Evolutionary conservation across 2,888 invertebrate genomes (phyloP), one percentile per base, ranked within the genome.

Genomic region (Crematogaster levior): DNA sequence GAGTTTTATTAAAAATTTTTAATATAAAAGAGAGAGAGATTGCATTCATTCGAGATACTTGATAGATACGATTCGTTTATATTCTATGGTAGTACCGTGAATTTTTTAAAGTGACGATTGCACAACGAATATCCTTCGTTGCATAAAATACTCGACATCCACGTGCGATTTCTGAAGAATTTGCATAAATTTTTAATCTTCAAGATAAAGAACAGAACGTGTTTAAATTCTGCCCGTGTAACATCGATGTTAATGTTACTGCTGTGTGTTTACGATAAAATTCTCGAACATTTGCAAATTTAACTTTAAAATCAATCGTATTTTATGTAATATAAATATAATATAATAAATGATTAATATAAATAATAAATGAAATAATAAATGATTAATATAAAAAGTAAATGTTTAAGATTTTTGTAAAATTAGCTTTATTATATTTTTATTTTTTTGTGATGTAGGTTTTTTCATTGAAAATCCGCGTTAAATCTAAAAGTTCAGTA

Each of bases 171-270:
- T n/a, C 5, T 37, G 4, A 56, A 24, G 48, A 81, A 80, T 65
- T 65, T 58, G 48, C 18, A 27, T 53, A 10, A 34, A 43, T 48
- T 40, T 48, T 74, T 75, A 56, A 82, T 72, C 65, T 72, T 43
- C 18, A 43, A 56, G 46, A 4, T 34, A 46, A 37, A 18, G 3
- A 68, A 3, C 37, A 61, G 58, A n/a, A n/a, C 21, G 68, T 82
- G 63, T 84, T 82, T 79, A 84, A 84, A 82, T 46, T 84, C 84
- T 70, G 79, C 40, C 66, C 82, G 53, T 61, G 84, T 63, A 58
- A 43, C 40, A 30, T 43, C 61, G 40, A 27, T n/a, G 43, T 72
- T 82, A 79, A 79, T 65, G 51, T 46, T 53, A 40, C 48, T 21
- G 58, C 27, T 30, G 27, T 30, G 65, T 66, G 66, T 65, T 66